Evolutionary conservation across 1,140 invertebrate genomes (phyloP).

Genomic region (Drosophila erecta): DNA sequence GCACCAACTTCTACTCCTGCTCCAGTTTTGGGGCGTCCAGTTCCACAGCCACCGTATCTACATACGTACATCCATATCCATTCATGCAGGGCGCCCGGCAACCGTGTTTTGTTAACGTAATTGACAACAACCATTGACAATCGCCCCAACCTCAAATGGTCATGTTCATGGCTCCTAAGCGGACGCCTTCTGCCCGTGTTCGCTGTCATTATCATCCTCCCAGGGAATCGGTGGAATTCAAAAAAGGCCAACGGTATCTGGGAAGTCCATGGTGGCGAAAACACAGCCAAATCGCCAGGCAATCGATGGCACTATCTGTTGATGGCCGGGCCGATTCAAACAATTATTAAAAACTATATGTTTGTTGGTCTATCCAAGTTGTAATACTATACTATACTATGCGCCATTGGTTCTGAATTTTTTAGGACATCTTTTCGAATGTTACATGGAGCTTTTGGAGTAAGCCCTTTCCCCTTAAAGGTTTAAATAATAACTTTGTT

Average conservation of each 20-base stretch:
- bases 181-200: slow-evolving; percentile 52
- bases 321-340: too few relatives aligned
- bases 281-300: neutral
- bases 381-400: too few relatives aligned
- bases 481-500: too few relatives aligned
- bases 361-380: too few relatives aligned
- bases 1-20: slow-evolving; percentile 19
- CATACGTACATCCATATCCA: slow-evolving; percentile 11
- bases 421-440: too few relatives aligned
- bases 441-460: too few relatives aligned
- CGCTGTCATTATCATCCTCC: slow-evolving; percentile 68
- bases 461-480: too few relatives aligned
- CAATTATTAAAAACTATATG: neutral
- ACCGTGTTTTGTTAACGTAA: slow-evolving; percentile 77
- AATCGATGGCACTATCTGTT: slow-evolving; percentile 15
- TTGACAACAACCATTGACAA: slow-evolving; percentile 80
- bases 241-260: slow-evolving; percentile 26
- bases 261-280: slow-evolving; percentile 13
- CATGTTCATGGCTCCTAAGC: slow-evolving; percentile 38
- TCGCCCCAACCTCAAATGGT: slow-evolving; percentile 56
- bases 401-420: too few relatives aligned
- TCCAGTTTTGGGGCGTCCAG: slow-evolving; percentile 15
- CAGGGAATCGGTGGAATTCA: slow-evolving; percentile 11
- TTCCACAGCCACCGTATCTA: neutral
- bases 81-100: slow-evolving; percentile 39